Percentiles rank a stretch among this genome's conserved stretches.
These are phyloP conservation scores for Drosophila borealis DNA, from an alignment of 2,888 invertebrate genomes.

Conservation along the genomic window DNA sequence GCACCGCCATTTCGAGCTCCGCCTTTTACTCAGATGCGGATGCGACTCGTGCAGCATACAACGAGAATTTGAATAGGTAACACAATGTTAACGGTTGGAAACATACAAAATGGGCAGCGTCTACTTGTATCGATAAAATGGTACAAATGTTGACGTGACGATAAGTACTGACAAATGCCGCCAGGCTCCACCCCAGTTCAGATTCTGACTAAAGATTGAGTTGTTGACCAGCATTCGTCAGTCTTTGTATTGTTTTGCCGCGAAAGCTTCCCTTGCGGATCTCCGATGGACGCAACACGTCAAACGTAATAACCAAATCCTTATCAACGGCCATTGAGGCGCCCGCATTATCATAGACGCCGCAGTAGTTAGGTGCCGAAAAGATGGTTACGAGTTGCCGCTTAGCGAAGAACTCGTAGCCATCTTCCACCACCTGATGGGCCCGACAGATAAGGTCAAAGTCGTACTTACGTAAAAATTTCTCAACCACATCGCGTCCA, in stretches of 20 bases:
- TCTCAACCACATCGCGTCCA: conserved; percentile 91
- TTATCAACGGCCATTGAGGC: conserved; percentile 99
- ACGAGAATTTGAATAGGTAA: conserved; percentile 30
- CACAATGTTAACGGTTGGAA: conserved; percentile 9
- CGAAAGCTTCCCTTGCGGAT: neutral
- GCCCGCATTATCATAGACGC: conserved; percentile 98
- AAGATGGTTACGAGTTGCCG: conserved; percentile 98
- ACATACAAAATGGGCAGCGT: conserved; percentile 20
- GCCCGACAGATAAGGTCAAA: conserved; percentile 99
- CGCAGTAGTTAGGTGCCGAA: conserved; percentile 99
- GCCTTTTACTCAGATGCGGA: neutral
- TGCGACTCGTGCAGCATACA: conserved; percentile 22
- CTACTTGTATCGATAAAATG: conserved; percentile 7
- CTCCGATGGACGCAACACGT: conserved; percentile 22
- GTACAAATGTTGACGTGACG: neutral
- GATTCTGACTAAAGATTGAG: neutral
- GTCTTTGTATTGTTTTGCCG: neutral
- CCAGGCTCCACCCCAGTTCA: conserved; percentile 6
- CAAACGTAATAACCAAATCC: conserved; percentile 97
- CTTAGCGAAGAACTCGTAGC: conserved; percentile 99
- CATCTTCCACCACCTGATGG: conserved; percentile 98
- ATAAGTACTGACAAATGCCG: conserved; percentile 34
- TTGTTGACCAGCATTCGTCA: neutral
- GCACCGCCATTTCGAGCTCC: conserved; percentile 5
- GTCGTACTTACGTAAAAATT: conserved; percentile 92